A percentile compares a stretch with the other conserved stretches of the same genome.
phyloP scores from a whole-genome alignment of 2,113 vertebrate genomes.

The Petrocephalus zakoni region DNA sequence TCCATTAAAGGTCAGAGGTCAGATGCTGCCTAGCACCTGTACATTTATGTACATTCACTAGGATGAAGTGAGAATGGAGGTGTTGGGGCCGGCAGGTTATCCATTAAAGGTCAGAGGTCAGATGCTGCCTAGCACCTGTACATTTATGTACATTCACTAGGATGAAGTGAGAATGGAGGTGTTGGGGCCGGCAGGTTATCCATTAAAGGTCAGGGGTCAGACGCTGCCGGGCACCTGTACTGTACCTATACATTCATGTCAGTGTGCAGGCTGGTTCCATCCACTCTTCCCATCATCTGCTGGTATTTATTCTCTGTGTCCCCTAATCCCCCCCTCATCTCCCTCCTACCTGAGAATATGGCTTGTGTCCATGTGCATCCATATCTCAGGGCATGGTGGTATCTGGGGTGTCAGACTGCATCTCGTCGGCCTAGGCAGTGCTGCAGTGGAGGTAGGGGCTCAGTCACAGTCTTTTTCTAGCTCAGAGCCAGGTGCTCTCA shows the following conservation, averaged over 20 bases:
- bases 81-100: neutral
- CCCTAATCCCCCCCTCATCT: neutral
- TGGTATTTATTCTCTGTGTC: neutral
- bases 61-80: neutral
- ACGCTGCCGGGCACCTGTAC: neutral
- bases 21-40: neutral
- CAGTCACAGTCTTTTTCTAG: constrained; percentile 45
- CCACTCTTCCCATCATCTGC: neutral
- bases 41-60: too few relatives aligned
- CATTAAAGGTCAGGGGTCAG: constrained; percentile 9
- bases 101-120: constrained; percentile 7
- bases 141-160: too few relatives aligned
- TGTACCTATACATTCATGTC: neutral
- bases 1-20: constrained; percentile 4
- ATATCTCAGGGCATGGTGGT: constrained; percentile 56
- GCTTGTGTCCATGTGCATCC: constrained; percentile 51
- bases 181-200: neutral
- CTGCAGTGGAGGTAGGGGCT: constrained; percentile 54
- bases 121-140: neutral
- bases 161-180: neutral
- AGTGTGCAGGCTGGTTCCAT: neutral
- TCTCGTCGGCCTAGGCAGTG: constrained; percentile 53
- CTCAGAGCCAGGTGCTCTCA: constrained; percentile 32
- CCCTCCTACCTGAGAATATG: constrained; percentile 44
- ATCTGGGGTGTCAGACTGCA: constrained; percentile 56